Evolutionary conservation across 2,797 vertebrate genomes (phyloP).

Genomic region (Neomorphus geoffroyi): DNA sequence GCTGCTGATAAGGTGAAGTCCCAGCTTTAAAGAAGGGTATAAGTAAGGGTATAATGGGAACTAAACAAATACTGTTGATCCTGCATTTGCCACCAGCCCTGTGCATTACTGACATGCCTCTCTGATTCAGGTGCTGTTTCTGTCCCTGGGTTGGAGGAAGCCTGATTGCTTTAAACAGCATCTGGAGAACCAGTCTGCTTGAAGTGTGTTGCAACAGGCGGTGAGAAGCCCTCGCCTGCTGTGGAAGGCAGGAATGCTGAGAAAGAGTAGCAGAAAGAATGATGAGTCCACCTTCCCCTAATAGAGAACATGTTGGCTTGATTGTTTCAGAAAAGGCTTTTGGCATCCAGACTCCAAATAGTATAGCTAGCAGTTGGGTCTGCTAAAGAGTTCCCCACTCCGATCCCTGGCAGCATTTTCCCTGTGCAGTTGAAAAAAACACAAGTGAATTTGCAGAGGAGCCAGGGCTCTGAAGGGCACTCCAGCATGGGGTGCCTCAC

Average conservation of each 20-base stretch:
- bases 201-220: accelerated
- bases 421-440: accelerated
- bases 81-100: neutral
- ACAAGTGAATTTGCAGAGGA: neutral
- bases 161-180: neutral
- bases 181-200: neutral
- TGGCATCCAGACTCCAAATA: neutral
- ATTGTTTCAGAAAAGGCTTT: neutral
- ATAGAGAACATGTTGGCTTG: neutral
- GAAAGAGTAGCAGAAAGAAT: neutral
- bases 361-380: neutral
- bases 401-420: neutral
- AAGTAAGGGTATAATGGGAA: neutral
- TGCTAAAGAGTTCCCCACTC: neutral
- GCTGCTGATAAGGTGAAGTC: neutral
- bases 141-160: neutral
- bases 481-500: neutral
- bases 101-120: neutral
- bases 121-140: neutral
- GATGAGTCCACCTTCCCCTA: neutral
- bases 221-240: neutral
- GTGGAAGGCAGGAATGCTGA: neutral
- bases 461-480: neutral
- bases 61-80: neutral
- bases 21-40: neutral